phyloP scores from a whole-genome alignment of 2,888 invertebrate genomes.

The Mellilla xanthometata region DNA sequence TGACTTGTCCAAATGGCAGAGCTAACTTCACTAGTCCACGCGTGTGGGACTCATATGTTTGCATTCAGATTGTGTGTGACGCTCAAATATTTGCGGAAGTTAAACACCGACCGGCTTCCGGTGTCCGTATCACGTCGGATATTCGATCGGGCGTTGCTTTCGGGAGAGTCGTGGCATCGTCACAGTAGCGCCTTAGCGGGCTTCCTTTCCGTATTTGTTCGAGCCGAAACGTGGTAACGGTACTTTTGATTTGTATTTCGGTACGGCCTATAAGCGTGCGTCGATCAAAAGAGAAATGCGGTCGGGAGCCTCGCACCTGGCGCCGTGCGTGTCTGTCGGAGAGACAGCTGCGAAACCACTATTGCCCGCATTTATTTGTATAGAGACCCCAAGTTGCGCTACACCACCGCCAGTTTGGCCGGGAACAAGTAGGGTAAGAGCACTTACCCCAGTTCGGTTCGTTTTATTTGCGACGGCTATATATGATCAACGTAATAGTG shows the following conservation, averaged over 20 bases:
- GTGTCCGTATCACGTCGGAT: conserved; percentile 38
- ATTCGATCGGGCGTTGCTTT: conserved; percentile 39
- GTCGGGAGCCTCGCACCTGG: conserved; percentile 44
- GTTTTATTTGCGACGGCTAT: conserved; percentile 12
- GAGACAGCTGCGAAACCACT: conserved; percentile 55
- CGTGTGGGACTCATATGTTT: conserved; percentile 28
- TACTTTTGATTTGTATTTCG: conserved; percentile 20
- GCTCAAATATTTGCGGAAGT: conserved; percentile 54
- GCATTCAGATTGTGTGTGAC: conserved; percentile 40
- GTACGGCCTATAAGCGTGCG: conserved; percentile 17
- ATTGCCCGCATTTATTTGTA: conserved; percentile 33
- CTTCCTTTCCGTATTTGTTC: conserved; percentile 25
- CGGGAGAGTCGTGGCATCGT: conserved; percentile 21
- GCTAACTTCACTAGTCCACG: conserved; percentile 7
- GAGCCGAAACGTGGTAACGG: conserved; percentile 24
- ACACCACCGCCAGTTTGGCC: conserved; percentile 3
- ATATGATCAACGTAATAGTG: not conserved
- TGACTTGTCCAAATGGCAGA: not conserved
- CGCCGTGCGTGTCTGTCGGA: conserved; percentile 33
- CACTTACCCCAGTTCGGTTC: conserved; percentile 13
- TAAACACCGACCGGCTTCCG: conserved; percentile 45
- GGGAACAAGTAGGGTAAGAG: conserved; percentile 14
- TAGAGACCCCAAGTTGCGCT: conserved; percentile 24
- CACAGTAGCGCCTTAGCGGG: conserved; percentile 11
- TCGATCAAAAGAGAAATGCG: conserved; percentile 26